Evolutionary conservation across 2,888 invertebrate species (phyloP).

Genomic region (Argyresthia albistria): DNA sequence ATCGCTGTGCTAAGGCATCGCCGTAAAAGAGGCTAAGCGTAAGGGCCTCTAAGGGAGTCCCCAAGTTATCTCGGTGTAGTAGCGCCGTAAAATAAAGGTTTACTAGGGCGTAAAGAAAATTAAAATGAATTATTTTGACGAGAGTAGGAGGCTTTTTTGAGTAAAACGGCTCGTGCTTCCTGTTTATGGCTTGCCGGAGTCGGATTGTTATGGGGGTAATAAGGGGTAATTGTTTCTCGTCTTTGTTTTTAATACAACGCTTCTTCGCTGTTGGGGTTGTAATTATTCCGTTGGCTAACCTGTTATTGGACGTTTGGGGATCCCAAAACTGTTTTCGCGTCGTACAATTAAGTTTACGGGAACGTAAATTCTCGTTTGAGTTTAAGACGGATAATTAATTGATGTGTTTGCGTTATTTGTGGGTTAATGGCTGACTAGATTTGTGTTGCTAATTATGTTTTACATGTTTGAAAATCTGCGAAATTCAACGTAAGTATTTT

Average conservation of each 20-base stretch:
- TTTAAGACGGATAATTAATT: not conserved
- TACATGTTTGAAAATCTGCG: too few species aligned
- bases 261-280: slow-evolving; percentile 9
- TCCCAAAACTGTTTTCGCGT: not conserved
- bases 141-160: slow-evolving; percentile 47
- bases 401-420: not conserved
- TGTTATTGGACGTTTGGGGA: slow-evolving; percentile 17
- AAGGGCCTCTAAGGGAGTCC: slow-evolving; percentile 62
- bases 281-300: slow-evolving; percentile 25
- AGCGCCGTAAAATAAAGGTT: slow-evolving; percentile 69
- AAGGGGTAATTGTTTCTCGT: slow-evolving; percentile 49
- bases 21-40: slow-evolving; percentile 36
- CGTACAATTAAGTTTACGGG: slow-evolving; percentile 4
- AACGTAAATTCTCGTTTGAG: slow-evolving; percentile 1
- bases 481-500: too few species aligned
- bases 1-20: slow-evolving; percentile 5
- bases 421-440: not conserved
- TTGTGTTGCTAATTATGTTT: too few species aligned
- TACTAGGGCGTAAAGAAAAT: slow-evolving; percentile 71
- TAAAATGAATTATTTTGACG: slow-evolving; percentile 74
- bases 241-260: slow-evolving; percentile 10
- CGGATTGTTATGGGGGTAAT: slow-evolving; percentile 50
- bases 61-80: slow-evolving; percentile 60
- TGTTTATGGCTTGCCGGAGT: slow-evolving; percentile 31
- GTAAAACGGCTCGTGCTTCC: slow-evolving; percentile 13